Evolutionary conservation across 2,113 vertebrate genomes (phyloP).

Genomic region (Pampusana beccarii): DNA sequence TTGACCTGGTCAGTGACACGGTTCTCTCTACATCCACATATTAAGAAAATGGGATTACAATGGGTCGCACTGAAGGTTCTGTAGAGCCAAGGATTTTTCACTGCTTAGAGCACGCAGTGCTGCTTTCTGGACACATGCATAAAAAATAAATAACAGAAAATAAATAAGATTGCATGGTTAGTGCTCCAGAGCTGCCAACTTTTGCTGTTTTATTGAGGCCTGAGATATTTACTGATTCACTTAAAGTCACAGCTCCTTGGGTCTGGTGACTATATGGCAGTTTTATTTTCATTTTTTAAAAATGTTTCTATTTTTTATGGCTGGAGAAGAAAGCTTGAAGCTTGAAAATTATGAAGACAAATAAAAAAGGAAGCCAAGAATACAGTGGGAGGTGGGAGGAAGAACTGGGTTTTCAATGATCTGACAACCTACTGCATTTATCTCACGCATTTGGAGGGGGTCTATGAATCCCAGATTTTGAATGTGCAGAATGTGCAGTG

Average conservation of each 20-base stretch:
- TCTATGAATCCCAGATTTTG: not conserved
- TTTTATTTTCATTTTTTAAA: conserved; percentile 17
- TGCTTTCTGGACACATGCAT: not conserved
- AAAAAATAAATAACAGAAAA: conserved; percentile 24
- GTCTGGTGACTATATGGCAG: not conserved
- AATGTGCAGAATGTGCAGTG: not conserved
- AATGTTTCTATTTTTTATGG: not conserved
- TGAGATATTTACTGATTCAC: conserved; percentile 24
- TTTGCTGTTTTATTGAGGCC: not conserved
- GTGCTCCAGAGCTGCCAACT: not conserved
- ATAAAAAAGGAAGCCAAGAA: not conserved
- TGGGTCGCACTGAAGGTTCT: not conserved
- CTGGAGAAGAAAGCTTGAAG: not conserved
- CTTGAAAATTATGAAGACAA: conserved; percentile 11
- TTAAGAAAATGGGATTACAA: not conserved
- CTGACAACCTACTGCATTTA: not conserved
- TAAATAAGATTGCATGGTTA: not conserved
- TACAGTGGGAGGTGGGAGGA: not conserved
- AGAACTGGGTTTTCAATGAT: not conserved
- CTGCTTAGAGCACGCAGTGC: not conserved
- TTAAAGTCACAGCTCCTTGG: not conserved
- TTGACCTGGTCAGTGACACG: not conserved
- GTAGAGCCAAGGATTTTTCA: not conserved
- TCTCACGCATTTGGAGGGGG: not conserved
- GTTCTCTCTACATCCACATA: not conserved